Evolutionary conservation across 2,797 vertebrate genomes (phyloP).

Genomic region (Schizothorax lantsangensis): DNA sequence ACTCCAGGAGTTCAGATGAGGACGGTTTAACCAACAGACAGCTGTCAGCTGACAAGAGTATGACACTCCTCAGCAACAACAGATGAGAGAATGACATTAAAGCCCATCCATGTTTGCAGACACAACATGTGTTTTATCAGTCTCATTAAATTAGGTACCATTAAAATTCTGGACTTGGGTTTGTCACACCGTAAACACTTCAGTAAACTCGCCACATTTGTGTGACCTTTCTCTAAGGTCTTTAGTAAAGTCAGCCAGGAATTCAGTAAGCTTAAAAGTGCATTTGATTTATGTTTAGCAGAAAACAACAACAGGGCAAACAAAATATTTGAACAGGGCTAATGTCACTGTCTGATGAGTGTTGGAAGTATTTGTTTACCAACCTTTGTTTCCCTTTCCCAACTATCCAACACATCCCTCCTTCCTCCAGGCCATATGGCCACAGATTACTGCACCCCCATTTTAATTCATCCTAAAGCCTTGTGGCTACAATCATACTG

Average conservation of each 20-base stretch:
- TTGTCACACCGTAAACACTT: background rate
- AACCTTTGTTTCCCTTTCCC: slow-evolving; percentile 45
- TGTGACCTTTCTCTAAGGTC: background rate
- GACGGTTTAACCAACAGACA: slow-evolving; percentile 9
- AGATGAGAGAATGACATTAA: slow-evolving; percentile 8
- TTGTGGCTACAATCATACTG: slow-evolving; percentile 31
- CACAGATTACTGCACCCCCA: slow-evolving; percentile 68
- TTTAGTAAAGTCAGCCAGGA: background rate
- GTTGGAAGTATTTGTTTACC: slow-evolving; percentile 34
- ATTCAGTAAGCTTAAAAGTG: background rate
- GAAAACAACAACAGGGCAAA: slow-evolving; percentile 6
- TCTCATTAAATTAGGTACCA: slow-evolving; percentile 5
- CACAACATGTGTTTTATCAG: background rate
- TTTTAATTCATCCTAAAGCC: slow-evolving; percentile 61
- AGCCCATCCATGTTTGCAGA: background rate
- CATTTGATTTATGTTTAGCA: background rate
- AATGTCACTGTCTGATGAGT: background rate
- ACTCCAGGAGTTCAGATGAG: background rate
- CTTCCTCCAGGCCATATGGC: slow-evolving; percentile 71
- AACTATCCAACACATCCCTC: slow-evolving; percentile 53
- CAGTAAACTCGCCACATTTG: background rate
- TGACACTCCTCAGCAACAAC: background rate
- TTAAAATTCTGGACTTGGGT: background rate
- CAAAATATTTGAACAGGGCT: slow-evolving; percentile 21
- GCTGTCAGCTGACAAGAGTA: background rate